These are phyloP conservation scores for Pachycephus smyrnensis DNA, from an alignment of 2,888 invertebrate species.

Conservation along the genomic window DNA sequence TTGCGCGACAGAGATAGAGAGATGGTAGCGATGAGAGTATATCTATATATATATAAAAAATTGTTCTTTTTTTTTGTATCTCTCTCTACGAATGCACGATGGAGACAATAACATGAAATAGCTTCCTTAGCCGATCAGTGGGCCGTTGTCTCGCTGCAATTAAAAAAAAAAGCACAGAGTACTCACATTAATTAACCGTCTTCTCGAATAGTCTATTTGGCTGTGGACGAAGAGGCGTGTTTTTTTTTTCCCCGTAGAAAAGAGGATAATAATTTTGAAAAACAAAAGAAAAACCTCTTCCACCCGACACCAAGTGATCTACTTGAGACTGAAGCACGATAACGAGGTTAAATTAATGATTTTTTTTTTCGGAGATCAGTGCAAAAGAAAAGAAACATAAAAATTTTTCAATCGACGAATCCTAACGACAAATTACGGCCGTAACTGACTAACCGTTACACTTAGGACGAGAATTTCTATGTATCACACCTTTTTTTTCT, in stretches of 20 bases:
- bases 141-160: conserved; percentile 66
- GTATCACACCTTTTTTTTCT: background rate
- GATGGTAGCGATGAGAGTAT: background rate
- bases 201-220: background rate
- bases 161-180: conserved; percentile 46
- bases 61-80: background rate
- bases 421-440: background rate
- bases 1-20: background rate
- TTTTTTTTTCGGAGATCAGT: background rate
- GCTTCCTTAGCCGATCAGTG: conserved; percentile 64
- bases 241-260: too few relatives aligned
- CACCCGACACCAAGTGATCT: background rate
- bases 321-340: background rate
- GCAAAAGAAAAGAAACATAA: background rate
- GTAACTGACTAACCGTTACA: background rate
- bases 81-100: conserved; percentile 35
- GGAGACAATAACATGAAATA: conserved; percentile 59
- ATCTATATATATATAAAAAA: background rate
- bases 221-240: conserved; percentile 20
- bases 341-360: background rate
- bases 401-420: background rate
- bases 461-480: background rate
- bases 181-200: background rate
- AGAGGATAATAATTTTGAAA: too few relatives aligned
- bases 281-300: background rate